phyloP scores from a whole-genome alignment of 2,113 vertebrate species.

The Aegithalos caudatus region DNA sequence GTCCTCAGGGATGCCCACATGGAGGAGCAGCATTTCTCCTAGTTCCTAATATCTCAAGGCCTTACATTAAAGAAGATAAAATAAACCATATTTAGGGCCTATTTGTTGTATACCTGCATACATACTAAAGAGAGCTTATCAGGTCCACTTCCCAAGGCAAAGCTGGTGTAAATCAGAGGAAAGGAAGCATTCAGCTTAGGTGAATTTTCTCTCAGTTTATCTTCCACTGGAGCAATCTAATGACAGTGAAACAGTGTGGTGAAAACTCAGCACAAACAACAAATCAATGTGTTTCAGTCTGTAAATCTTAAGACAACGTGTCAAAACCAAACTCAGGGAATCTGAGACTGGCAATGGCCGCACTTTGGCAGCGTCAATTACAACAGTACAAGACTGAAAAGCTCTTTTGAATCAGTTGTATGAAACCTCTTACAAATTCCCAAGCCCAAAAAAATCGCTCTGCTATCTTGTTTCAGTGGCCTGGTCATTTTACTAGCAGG shows the following conservation, averaged over 20 bases:
- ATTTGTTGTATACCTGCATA: not conserved
- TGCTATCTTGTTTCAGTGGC: not conserved
- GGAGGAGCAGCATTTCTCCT: not conserved
- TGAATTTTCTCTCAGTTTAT: not conserved
- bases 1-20: not conserved
- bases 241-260: not conserved
- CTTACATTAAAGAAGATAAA: not conserved
- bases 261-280: not conserved
- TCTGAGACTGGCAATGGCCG: not conserved
- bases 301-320: not conserved
- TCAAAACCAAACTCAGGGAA: not conserved
- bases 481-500: not conserved
- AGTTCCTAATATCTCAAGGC: not conserved
- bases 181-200: not conserved
- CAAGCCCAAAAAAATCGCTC: not conserved
- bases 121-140: not conserved
- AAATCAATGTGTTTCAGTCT: not conserved
- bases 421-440: not conserved
- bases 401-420: not conserved
- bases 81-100: not conserved
- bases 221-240: not conserved
- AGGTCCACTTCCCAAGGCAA: not conserved
- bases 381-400: not conserved
- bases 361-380: not conserved
- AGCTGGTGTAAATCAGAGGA: not conserved